A percentile compares a stretch with the other conserved stretches of the same genome.
Evolutionary conservation across 2,113 vertebrate genomes (phyloP).

Genomic region (Craseonycteris thonglongyai): DNA sequence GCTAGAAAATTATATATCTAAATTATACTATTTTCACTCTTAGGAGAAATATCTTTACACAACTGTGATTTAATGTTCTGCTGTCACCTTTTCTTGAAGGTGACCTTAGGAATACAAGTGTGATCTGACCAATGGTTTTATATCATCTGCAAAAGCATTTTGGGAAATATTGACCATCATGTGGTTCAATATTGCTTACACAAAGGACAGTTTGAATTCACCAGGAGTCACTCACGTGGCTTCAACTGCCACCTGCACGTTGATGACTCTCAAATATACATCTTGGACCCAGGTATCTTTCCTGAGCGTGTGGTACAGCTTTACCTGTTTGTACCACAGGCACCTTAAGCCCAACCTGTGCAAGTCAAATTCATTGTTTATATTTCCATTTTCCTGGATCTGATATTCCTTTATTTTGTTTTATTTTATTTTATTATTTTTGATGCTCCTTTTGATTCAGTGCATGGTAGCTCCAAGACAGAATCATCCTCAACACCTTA

Average conservation of each 20-base stretch:
- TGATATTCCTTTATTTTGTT: neutral
- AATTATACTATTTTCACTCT: constrained; percentile 3
- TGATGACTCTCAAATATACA: neutral
- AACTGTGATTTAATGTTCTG: neutral
- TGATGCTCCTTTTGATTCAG: neutral
- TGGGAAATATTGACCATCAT: neutral
- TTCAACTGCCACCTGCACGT: neutral
- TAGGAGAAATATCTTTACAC: neutral
- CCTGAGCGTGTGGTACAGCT: neutral
- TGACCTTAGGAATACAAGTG: neutral
- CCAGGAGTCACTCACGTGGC: neutral
- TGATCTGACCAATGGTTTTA: neutral
- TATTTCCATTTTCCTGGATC: neutral
- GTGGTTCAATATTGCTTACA: neutral
- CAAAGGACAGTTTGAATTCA: neutral
- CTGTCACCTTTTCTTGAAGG: neutral
- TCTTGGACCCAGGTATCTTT: neutral
- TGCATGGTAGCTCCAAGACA: neutral
- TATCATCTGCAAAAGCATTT: neutral
- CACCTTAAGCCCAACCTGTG: neutral
- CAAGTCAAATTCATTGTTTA: neutral
- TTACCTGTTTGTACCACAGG: neutral
- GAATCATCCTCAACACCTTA: neutral
- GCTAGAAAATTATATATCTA: neutral
- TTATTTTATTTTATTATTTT: too few relatives aligned